These are phyloP conservation scores for Podotricha telesiphe DNA, from an alignment of 2,888 invertebrate genomes.

Conservation along the genomic window DNA sequence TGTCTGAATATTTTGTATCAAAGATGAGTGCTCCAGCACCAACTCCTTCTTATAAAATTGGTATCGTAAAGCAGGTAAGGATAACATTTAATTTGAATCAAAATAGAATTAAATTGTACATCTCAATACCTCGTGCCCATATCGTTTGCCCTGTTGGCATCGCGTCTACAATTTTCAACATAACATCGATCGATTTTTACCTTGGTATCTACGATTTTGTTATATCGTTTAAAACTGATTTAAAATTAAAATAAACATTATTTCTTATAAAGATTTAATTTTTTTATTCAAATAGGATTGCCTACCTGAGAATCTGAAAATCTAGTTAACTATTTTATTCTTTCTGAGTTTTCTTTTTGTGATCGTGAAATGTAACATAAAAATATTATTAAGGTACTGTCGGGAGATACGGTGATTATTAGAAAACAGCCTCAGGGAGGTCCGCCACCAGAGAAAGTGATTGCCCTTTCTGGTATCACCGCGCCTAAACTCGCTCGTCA, in stretches of 20 bases:
- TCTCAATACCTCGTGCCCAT: conserved; percentile 69
- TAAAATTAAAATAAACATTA: not conserved
- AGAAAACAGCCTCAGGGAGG: conserved; percentile 93
- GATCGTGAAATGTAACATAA: not conserved
- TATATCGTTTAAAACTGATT: not conserved
- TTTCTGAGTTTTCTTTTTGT: conserved; percentile 1
- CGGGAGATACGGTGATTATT: conserved; percentile 97
- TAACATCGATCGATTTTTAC: conserved; percentile 39
- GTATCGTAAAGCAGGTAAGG: conserved; percentile 79
- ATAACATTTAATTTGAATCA: conserved; percentile 52
- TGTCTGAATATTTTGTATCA: conserved; percentile 52
- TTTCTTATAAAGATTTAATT: not conserved
- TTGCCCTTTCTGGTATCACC: conserved; percentile 94
- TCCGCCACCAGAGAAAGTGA: conserved; percentile 95
- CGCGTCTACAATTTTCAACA: conserved; percentile 47
- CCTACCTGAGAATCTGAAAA: conserved; percentile 1
- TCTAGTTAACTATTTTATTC: not conserved
- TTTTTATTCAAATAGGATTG: not conserved
- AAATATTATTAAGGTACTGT: conserved; percentile 88
- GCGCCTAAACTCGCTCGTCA: conserved; percentile 92
- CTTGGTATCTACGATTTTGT: not conserved
- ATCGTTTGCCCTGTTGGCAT: conserved; percentile 78
- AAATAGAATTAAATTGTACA: conserved; percentile 45
- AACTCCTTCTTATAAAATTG: conserved; percentile 69
- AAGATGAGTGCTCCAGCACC: conserved; percentile 78